A percentile compares a stretch with the other conserved stretches of the same genome.
These are phyloP conservation scores for Drosophila sordidula DNA, from an alignment of 2,888 invertebrate species.

Conservation along the genomic window DNA sequence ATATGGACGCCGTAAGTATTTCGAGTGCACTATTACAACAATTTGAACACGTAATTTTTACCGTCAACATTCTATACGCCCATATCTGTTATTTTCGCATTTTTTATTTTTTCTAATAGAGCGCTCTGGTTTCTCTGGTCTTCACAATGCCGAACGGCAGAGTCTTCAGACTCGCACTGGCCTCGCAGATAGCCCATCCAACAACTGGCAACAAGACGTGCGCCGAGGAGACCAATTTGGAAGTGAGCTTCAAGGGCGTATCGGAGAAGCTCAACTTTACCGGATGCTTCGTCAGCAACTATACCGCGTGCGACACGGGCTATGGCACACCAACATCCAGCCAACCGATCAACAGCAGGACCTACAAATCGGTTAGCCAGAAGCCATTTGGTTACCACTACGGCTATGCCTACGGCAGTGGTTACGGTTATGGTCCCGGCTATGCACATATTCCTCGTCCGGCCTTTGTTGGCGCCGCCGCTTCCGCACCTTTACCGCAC, in stretches of 20 bases:
- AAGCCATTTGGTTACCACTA: slow-evolving; percentile 24
- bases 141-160: slow-evolving; percentile 24
- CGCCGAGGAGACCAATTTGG: slow-evolving; percentile 7
- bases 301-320: not conserved
- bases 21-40: not conserved
- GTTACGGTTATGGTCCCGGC: not conserved
- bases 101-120: slow-evolving; percentile 12
- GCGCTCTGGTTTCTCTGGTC: slow-evolving; percentile 20
- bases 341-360: not conserved
- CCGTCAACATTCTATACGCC: not conserved
- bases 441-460: not conserved
- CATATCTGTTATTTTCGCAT: not conserved
- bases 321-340: not conserved
- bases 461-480: too few relatives aligned
- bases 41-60: slow-evolving; percentile 10
- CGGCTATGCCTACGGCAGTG: slow-evolving; percentile 1
- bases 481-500: not conserved
- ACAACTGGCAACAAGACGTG: slow-evolving; percentile 27
- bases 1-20: slow-evolving; percentile 28
- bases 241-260: slow-evolving; percentile 15
- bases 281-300: slow-evolving; percentile 30
- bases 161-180: slow-evolving; percentile 17
- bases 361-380: not conserved
- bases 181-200: slow-evolving; percentile 23
- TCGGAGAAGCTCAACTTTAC: slow-evolving; percentile 9